Percentiles rank a stretch among this genome's conserved stretches.
These are phyloP conservation scores for Galerucella pusilla DNA, from an alignment of 2,888 invertebrate genomes.

Conservation along the genomic window DNA sequence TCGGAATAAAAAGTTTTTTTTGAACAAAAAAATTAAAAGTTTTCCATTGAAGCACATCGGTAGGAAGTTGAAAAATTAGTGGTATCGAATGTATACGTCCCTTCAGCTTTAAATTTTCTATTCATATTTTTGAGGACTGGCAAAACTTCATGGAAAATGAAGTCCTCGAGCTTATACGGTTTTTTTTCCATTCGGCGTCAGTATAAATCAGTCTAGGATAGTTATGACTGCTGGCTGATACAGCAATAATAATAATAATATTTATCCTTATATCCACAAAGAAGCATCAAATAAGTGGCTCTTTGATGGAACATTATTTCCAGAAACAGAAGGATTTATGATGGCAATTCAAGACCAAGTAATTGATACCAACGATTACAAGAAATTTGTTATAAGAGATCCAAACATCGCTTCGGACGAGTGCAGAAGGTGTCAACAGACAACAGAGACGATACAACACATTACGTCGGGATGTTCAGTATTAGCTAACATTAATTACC, in stretches of 20 bases:
- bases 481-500: too few species aligned
- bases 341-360: too few species aligned
- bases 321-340: too few species aligned
- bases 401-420: too few species aligned
- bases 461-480: too few species aligned
- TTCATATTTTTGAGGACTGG: neutral
- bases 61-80: constrained; percentile 5
- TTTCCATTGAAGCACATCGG: neutral
- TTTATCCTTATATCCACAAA: too few species aligned
- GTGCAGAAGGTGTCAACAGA: too few species aligned
- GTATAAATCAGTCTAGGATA: constrained; percentile 3
- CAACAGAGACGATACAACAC: too few species aligned
- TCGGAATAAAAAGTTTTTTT: neutral
- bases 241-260: neutral
- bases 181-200: constrained; percentile 1
- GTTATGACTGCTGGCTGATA: neutral
- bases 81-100: neutral
- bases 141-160: neutral
- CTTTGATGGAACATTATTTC: too few species aligned
- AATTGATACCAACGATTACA: too few species aligned
- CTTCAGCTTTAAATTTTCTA: neutral
- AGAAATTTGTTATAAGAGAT: too few species aligned
- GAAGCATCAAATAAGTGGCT: too few species aligned
- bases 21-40: neutral
- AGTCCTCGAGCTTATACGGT: neutral